These are phyloP conservation scores for Microcebus murinus DNA, from an alignment of 2,113 vertebrate genomes.

Conservation along the genomic window DNA sequence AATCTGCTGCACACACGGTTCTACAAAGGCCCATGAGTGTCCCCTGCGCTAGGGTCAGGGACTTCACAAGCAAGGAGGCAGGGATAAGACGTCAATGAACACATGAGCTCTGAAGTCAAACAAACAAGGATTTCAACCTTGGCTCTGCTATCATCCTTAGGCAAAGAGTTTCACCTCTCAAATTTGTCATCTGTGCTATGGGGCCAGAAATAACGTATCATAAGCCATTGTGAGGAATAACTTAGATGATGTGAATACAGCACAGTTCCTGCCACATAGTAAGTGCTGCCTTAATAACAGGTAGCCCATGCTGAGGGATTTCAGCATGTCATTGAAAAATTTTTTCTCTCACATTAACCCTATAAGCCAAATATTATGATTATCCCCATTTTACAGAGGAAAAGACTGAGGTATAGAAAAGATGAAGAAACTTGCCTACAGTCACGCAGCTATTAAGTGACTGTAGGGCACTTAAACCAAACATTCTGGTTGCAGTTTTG, in stretches of 20 bases:
- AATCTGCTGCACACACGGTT: not conserved
- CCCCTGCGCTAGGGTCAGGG: not conserved
- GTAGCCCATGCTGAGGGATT: not conserved
- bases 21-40: not conserved
- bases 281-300: not conserved
- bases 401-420: slow-evolving; percentile 9
- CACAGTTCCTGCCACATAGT: not conserved
- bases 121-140: not conserved
- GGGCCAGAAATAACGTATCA: not conserved
- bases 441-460: not conserved
- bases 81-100: not conserved
- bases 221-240: not conserved
- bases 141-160: not conserved
- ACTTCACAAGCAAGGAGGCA: not conserved
- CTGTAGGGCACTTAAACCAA: not conserved
- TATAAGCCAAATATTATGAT: not conserved
- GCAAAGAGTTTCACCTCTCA: not conserved
- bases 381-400: not conserved
- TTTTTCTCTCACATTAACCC: not conserved
- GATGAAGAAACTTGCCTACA: not conserved
- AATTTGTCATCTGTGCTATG: not conserved
- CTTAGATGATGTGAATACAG: not conserved
- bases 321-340: not conserved
- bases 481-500: not conserved
- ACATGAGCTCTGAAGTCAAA: not conserved